A percentile compares a stretch with the other conserved stretches of the same genome.
Evolutionary conservation across 2,888 invertebrate species (phyloP).

Genomic region (Megaustenia siamemsis): DNA sequence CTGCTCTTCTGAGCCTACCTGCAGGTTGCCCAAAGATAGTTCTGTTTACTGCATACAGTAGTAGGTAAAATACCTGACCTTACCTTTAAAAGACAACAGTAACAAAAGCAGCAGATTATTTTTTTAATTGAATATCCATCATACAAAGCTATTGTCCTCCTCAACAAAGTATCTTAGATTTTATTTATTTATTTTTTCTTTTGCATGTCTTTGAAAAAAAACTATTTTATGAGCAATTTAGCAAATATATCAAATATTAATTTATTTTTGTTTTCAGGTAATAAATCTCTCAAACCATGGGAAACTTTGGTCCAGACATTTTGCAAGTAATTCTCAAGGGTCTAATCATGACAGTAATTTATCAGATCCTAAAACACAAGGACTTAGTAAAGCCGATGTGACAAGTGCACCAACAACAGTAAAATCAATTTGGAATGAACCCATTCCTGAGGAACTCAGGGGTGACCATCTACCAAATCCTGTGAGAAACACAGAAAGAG

Average conservation of each 20-base stretch:
- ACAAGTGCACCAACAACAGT: background rate
- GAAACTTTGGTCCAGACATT: background rate
- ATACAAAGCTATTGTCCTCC: too few species aligned
- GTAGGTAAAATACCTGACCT: too few species aligned
- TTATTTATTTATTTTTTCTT: too few species aligned
- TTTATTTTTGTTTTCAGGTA: conserved; percentile 19
- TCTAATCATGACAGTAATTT: background rate
- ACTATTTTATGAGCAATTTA: too few species aligned
- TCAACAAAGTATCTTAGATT: too few species aligned
- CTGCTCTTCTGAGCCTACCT: too few species aligned
- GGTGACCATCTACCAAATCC: conserved; percentile 40
- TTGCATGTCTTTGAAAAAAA: too few species aligned
- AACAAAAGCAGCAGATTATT: background rate
- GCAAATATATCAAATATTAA: too few species aligned
- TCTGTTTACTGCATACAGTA: too few species aligned
- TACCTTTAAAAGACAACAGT: too few species aligned
- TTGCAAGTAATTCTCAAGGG: background rate
- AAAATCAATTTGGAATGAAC: conserved; percentile 8
- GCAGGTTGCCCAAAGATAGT: too few species aligned
- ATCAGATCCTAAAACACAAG: background rate
- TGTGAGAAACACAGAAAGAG: conserved; percentile 50
- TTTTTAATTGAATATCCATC: too few species aligned
- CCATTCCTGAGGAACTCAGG: conserved; percentile 20
- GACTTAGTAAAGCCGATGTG: background rate
- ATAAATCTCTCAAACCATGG: background rate